Conservation (phyloP, 2,888 invertebrate species). For the Pimpla rufipes region DNA sequence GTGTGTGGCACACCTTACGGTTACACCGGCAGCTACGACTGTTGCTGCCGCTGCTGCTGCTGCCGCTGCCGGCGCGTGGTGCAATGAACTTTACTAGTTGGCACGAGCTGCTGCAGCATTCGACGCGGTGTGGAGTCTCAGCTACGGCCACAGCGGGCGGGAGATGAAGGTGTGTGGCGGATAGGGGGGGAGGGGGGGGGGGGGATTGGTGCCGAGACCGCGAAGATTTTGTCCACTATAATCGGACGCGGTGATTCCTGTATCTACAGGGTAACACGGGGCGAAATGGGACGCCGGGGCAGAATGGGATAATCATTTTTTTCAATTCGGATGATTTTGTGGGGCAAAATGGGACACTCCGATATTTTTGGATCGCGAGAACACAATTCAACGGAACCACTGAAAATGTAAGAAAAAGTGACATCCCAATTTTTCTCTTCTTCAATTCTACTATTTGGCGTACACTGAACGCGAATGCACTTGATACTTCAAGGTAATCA, state of each 20-base stretch:
- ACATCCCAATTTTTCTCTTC: too few species aligned
- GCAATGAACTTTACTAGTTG: constrained; percentile 75
- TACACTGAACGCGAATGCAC: too few species aligned
- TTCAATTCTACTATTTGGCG: too few species aligned
- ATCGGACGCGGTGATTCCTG: constrained; percentile 28
- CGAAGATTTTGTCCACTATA: constrained; percentile 54
- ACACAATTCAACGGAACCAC: too few species aligned
- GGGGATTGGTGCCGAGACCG: constrained; percentile 43
- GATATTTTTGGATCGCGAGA: too few species aligned
- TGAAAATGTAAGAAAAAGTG: too few species aligned
- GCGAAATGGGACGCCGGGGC: too few species aligned
- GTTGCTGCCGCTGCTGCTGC: constrained; percentile 12
- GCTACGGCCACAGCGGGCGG: constrained; percentile 43
- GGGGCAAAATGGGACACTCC: too few species aligned
- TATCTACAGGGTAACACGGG: background rate
- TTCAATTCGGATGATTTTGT: too few species aligned
- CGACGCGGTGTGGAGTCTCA: constrained; percentile 57
- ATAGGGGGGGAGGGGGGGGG: background rate
- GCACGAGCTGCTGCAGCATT: constrained; percentile 61
- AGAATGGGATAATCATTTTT: too few species aligned
- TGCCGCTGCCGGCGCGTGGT: constrained; percentile 53
- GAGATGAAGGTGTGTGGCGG: constrained; percentile 39
- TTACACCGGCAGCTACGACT: constrained; percentile 27
- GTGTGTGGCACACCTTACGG: constrained; percentile 58
- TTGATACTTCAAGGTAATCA: too few species aligned